Evolutionary conservation across 2,888 invertebrate genomes (phyloP), one percentile per base, ranked within the genome.

Genomic region (Heliconius cydno): DNA sequence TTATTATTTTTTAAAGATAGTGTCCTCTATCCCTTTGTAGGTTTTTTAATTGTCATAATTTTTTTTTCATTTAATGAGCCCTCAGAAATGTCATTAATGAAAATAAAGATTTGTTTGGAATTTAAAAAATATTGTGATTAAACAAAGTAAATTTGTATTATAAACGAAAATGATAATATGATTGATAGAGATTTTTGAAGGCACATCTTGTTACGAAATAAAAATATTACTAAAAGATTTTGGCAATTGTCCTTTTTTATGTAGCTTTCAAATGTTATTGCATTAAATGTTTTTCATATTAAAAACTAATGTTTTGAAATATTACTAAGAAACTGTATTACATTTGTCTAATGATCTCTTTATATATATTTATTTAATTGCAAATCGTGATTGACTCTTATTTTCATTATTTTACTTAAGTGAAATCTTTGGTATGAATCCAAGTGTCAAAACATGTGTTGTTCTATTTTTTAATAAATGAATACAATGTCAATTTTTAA

Each of bases 1-100:
- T 92, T 92, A 90, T 88, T 85, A 86, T 86, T 38, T 89, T 89
- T 90, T 89, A 88, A 88, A 88, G 88, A 89, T 87, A 86, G 34
- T 73, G 30, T 34, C 88, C 88, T 91, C 88, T 87, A 87, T 86
- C 88, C 89, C 86, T 89, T 82, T 83, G 80, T 70, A 83, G 81
- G 85, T 88, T 87, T 89, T 86, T 88, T 87, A 82, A 82, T 79
- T 81, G 79, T 83, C 82, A 83, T 79, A 78, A 10, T 1, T 19
- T 63, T n/a, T 80, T 80, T 83, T 83, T 60, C 22, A 67, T 57
- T 65, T 15, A 65, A 75, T 75, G 63, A 75, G 41, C 75, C 63
- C 75, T 41, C 65, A n/a, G 28, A 41, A 41, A 75, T 65, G n/a
- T 73, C 19, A 22, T 19, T 19, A 15, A 41, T 70, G 1, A 41